Evolutionary conservation across 2,797 vertebrate genomes (phyloP).

Genomic region (Triplophysa bombifrons): DNA sequence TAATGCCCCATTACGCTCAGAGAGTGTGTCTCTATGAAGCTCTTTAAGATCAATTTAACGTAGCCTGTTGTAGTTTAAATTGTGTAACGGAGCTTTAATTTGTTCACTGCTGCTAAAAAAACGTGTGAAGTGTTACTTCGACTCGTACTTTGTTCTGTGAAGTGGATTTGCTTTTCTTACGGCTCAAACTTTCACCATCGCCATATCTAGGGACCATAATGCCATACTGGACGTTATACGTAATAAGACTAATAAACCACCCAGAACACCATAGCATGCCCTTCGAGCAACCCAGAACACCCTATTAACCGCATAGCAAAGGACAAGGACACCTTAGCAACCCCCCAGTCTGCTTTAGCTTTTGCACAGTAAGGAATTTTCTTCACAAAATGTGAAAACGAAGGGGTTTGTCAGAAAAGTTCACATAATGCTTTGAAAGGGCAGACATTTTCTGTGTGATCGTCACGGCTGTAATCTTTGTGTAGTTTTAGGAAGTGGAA

Average conservation of each 20-base stretch:
- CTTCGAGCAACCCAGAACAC: background rate
- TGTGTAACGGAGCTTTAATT: background rate
- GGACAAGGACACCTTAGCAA: background rate
- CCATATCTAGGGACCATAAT: background rate
- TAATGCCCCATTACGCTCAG: constrained; percentile 18
- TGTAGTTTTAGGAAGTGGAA: constrained; percentile 13
- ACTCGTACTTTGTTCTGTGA: background rate
- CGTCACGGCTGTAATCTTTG: background rate
- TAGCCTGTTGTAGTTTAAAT: background rate
- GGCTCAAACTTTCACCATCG: background rate
- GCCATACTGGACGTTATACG: background rate
- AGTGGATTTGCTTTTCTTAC: no score
- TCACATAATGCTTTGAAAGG: background rate
- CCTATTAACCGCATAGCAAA: background rate
- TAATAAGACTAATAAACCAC: background rate
- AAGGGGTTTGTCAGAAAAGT: background rate
- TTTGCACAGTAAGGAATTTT: background rate
- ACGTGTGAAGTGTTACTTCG: background rate
- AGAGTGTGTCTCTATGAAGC: background rate
- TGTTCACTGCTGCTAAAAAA: background rate
- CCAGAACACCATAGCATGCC: background rate
- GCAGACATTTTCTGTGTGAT: background rate
- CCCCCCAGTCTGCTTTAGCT: background rate
- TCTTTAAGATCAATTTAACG: constrained; percentile 1
- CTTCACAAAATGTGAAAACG: background rate